Percentiles rank a stretch among this genome's conserved stretches.
phyloP scores from a whole-genome alignment of 2,797 vertebrate genomes.

The Acipenser ruthenus region DNA sequence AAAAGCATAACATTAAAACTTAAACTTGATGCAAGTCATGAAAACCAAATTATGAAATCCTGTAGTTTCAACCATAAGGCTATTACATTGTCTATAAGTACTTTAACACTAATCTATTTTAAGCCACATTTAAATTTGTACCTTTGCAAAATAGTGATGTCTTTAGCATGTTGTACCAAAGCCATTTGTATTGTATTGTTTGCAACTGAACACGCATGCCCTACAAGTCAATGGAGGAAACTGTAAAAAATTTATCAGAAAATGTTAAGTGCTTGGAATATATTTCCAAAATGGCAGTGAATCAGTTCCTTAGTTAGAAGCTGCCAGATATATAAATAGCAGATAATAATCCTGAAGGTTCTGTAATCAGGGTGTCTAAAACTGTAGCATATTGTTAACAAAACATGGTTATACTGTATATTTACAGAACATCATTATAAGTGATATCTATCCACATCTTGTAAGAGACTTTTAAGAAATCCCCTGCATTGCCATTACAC shows the following conservation, averaged over 20 bases:
- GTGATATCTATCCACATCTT: too few relatives aligned
- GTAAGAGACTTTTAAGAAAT: too few relatives aligned
- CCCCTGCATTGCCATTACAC: too few relatives aligned
- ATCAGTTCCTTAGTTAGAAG: neutral
- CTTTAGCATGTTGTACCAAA: constrained; percentile 12
- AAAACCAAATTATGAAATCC: constrained; percentile 80
- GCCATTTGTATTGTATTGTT: neutral
- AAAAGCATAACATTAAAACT: constrained; percentile 76
- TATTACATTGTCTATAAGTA: constrained; percentile 36
- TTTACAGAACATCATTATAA: too few relatives aligned
- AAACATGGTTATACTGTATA: too few relatives aligned
- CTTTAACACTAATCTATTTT: constrained; percentile 10
- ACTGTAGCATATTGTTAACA: too few relatives aligned
- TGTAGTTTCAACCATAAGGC: constrained; percentile 72
- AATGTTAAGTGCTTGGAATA: neutral
- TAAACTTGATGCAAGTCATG: constrained; percentile 99
- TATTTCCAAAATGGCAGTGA: constrained; percentile 16
- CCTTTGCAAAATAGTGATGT: constrained; percentile 5
- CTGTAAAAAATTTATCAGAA: constrained; percentile 18
- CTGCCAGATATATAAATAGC: neutral
- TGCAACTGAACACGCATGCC: constrained; percentile 27
- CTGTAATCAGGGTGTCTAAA: too few relatives aligned
- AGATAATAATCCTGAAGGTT: too few relatives aligned
- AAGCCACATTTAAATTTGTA: neutral
- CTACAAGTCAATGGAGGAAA: constrained; percentile 12